Evolutionary conservation across 2,888 invertebrate genomes (phyloP).

Genomic region (Diarsia rubi): DNA sequence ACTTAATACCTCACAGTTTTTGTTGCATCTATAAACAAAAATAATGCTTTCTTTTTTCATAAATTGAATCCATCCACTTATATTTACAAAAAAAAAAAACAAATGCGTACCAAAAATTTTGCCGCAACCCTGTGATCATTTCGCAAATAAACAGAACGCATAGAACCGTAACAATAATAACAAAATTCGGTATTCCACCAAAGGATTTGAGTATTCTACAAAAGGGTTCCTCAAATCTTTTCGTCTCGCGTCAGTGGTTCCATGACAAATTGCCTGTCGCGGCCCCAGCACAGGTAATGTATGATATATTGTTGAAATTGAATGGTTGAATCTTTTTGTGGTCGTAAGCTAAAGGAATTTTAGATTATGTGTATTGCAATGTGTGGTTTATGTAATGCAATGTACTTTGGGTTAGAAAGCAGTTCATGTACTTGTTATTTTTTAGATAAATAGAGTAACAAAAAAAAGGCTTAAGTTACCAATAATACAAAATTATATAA

Average conservation of each 20-base stretch:
- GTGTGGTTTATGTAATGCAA: background rate
- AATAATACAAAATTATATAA: too few species aligned
- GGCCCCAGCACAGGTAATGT: constrained; percentile 87
- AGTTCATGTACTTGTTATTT: too few species aligned
- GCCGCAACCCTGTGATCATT: constrained; percentile 40
- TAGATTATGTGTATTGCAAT: constrained; percentile 26
- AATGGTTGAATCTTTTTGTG: constrained; percentile 52
- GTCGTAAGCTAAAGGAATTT: constrained; percentile 48
- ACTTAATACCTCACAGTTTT: too few species aligned
- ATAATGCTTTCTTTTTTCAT: too few species aligned
- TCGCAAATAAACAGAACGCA: constrained; percentile 68
- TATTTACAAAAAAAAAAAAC: constrained; percentile 37
- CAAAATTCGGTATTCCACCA: constrained; percentile 70
- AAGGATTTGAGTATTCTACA: constrained; percentile 70
- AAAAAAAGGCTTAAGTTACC: too few species aligned
- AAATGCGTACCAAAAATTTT: constrained; percentile 8
- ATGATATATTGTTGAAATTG: constrained; percentile 83
- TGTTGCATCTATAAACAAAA: too few species aligned
- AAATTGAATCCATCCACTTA: constrained; percentile 35
- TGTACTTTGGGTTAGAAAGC: background rate
- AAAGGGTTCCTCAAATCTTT: constrained; percentile 81
- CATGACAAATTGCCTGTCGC: constrained; percentile 89
- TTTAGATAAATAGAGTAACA: too few species aligned
- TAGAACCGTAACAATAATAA: constrained; percentile 83
- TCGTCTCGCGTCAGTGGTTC: constrained; percentile 81